Conservation (phyloP, 1,140 invertebrate species). For the Laodelphax striatellus region DNA sequence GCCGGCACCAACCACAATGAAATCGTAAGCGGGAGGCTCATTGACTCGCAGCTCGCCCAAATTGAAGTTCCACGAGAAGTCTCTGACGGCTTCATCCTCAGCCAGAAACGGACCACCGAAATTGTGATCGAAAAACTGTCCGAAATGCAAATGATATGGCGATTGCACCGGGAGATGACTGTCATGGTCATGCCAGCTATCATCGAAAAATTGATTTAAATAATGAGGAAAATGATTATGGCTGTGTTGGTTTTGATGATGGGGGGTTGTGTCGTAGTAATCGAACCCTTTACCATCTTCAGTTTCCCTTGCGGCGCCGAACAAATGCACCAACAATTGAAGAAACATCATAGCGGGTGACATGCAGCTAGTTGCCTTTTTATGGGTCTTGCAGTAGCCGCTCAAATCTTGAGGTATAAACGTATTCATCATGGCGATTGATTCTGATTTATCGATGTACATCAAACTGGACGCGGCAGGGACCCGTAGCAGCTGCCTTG, state of each 20-base stretch:
- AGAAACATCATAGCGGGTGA: slow-evolving; percentile 42
- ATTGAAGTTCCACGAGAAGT: background rate
- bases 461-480: too few species aligned
- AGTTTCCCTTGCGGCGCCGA: slow-evolving; percentile 38
- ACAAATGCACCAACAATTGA: slow-evolving; percentile 39
- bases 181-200: background rate
- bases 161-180: background rate
- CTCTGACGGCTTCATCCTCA: background rate
- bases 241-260: background rate
- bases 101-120: background rate
- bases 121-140: background rate
- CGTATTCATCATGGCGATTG: background rate
- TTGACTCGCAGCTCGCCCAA: background rate
- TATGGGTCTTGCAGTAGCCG: slow-evolving; percentile 35
- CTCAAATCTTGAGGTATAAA: slow-evolving; percentile 39
- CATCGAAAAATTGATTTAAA: background rate
- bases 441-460: too few species aligned
- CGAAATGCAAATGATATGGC: background rate
- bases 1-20: slow-evolving; percentile 42
- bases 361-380: slow-evolving; percentile 42
- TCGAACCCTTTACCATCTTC: background rate
- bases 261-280: background rate
- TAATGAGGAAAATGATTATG: background rate
- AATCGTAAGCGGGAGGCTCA: slow-evolving; percentile 34
- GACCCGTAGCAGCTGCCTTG: too few species aligned